Conservation (phyloP, 2,113 vertebrate species). For the Mesocricetus auratus region DNA sequence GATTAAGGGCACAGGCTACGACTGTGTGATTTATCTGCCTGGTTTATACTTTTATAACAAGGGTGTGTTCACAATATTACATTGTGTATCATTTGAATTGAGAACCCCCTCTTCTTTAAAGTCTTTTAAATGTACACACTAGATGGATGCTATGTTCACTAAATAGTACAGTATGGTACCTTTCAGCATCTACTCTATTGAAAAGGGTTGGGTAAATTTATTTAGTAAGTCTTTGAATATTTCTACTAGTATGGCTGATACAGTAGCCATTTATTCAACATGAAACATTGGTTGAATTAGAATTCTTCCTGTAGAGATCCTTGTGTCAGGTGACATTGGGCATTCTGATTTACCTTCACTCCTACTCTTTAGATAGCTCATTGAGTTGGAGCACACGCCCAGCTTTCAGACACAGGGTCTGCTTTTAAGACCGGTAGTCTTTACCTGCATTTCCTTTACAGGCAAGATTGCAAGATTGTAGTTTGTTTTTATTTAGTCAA, state of each 20-base stretch:
- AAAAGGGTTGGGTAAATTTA: conserved; percentile 13
- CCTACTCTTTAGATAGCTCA: not conserved
- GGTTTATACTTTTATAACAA: not conserved
- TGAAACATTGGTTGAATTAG: not conserved
- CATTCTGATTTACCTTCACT: not conserved
- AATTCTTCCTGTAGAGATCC: not conserved
- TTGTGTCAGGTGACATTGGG: not conserved
- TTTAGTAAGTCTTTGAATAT: conserved; percentile 22
- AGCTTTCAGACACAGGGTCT: not conserved
- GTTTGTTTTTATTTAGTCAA: not conserved
- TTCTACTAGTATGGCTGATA: not conserved
- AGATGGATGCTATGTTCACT: not conserved
- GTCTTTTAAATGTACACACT: not conserved
- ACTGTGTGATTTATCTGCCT: no score
- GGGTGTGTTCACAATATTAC: not conserved
- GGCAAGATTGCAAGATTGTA: conserved; percentile 5
- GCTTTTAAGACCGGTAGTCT: not conserved
- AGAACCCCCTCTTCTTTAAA: not conserved
- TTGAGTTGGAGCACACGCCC: not conserved
- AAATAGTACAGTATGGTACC: not conserved
- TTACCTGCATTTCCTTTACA: conserved; percentile 22
- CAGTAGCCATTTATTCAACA: not conserved
- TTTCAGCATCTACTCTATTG: not conserved
- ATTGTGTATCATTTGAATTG: not conserved
- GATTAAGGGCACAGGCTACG: not conserved